These are phyloP conservation scores for Nansenia antarctica DNA, from an alignment of 2,113 vertebrate genomes.

Conservation along the genomic window DNA sequence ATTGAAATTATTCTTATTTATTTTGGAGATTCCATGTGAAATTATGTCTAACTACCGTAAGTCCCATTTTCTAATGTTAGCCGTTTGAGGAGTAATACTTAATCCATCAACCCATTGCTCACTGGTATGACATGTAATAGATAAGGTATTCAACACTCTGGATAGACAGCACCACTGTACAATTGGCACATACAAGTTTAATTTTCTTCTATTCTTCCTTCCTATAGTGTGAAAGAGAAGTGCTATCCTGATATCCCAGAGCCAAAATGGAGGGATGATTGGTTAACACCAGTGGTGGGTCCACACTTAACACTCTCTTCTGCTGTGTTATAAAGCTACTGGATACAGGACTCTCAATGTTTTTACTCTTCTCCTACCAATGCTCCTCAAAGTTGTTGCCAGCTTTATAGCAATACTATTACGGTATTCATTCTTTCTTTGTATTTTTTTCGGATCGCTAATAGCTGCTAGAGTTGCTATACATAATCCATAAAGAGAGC, in stretches of 20 bases:
- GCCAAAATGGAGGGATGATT: slow-evolving; percentile 42
- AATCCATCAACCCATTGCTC: too few species aligned
- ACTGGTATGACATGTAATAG: too few species aligned
- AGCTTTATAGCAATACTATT: too few species aligned
- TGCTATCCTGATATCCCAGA: slow-evolving; percentile 57
- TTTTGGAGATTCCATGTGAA: not conserved
- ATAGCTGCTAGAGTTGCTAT: not conserved
- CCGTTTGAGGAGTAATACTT: not conserved
- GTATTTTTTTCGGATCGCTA: not conserved
- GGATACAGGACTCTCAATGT: not conserved
- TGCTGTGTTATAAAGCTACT: not conserved
- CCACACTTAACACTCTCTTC: not conserved
- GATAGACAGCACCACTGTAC: too few species aligned
- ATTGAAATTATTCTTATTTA: not conserved
- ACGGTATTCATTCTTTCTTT: not conserved
- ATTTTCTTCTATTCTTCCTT: too few species aligned
- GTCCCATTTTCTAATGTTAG: not conserved
- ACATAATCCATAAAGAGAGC: not conserved
- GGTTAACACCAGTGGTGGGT: slow-evolving; percentile 42
- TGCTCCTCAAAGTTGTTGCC: too few species aligned
- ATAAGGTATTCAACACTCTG: too few species aligned
- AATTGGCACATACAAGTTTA: too few species aligned
- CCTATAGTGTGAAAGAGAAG: slow-evolving; percentile 53
- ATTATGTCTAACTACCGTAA: not conserved
- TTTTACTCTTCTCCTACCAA: too few species aligned